Conservation (phyloP, 2,113 vertebrate species). For the Caracal caracal region DNA sequence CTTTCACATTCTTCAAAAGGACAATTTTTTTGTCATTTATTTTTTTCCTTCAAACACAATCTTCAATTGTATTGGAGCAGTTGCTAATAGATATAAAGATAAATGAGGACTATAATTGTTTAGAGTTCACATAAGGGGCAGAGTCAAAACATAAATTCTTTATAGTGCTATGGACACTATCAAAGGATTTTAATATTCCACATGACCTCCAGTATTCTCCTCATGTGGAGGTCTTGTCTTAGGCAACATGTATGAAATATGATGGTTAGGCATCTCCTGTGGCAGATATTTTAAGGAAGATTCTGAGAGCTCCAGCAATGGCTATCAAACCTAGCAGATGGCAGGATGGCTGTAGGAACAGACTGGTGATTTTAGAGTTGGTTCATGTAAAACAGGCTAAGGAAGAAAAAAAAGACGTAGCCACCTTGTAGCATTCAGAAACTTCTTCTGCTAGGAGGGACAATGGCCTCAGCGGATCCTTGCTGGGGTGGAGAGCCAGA, state of each 20-base stretch:
- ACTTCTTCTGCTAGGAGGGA: neutral
- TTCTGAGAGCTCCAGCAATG: neutral
- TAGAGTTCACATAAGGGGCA: constrained; percentile 7
- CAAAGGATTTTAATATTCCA: constrained; percentile 43
- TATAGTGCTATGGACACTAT: neutral
- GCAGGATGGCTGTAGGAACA: constrained; percentile 45
- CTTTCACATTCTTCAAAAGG: constrained; percentile 2
- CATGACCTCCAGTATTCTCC: neutral
- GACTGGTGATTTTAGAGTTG: constrained; percentile 44
- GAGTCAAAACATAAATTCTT: neutral
- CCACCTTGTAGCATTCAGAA: neutral
- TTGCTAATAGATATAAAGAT: constrained; percentile 57
- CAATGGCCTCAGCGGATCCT: neutral
- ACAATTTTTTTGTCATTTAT: neutral
- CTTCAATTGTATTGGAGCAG: constrained; percentile 58
- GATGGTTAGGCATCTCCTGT: constrained; percentile 68
- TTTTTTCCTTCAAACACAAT: neutral
- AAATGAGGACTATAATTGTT: neutral
- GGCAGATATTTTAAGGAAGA: constrained; percentile 56
- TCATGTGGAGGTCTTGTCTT: constrained; percentile 50
- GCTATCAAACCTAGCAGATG: constrained; percentile 61
- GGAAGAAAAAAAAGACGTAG: neutral
- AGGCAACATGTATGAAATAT: constrained; percentile 42
- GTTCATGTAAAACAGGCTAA: constrained; percentile 22
- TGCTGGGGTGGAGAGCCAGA: neutral